These are phyloP conservation scores for Caenorhabditis briggsae DNA, from an alignment of 1,140 invertebrate species.

Conservation along the genomic window DNA sequence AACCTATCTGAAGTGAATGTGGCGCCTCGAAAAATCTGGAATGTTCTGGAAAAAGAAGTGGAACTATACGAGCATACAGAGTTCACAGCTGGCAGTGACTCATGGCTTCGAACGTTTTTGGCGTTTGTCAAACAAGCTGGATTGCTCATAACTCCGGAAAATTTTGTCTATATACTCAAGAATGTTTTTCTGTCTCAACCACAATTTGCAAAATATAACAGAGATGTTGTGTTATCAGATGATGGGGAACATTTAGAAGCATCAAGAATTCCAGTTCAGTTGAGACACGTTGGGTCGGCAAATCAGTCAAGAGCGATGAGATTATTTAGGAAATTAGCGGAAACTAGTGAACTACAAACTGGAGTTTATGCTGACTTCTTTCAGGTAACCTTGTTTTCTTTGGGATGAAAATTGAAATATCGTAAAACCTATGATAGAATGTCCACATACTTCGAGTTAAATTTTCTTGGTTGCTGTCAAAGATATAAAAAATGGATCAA, in stretches of 20 bases:
- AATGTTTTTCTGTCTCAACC: slow-evolving; percentile 73
- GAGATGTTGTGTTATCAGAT: slow-evolving; percentile 70
- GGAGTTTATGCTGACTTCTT: slow-evolving; percentile 96
- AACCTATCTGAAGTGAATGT: slow-evolving; percentile 71
- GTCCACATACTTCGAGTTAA: too few relatives aligned
- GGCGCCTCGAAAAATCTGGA: slow-evolving; percentile 71
- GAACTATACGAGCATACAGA: slow-evolving; percentile 76
- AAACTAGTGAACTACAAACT: slow-evolving; percentile 87
- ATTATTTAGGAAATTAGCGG: slow-evolving; percentile 80
- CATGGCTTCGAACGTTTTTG: slow-evolving; percentile 87
- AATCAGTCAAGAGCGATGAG: slow-evolving; percentile 76
- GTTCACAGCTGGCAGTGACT: slow-evolving; percentile 84
- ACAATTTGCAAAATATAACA: slow-evolving; percentile 73
- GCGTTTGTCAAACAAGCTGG: slow-evolving; percentile 85
- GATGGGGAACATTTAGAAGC: slow-evolving; percentile 67
- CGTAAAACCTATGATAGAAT: too few relatives aligned
- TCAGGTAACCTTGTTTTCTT: slow-evolving; percentile 80
- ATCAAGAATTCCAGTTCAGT: slow-evolving; percentile 71
- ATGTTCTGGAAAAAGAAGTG: slow-evolving; percentile 73
- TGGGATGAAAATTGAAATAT: background rate
- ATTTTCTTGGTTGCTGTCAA: too few relatives aligned
- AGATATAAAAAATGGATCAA: too few relatives aligned
- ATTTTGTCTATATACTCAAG: slow-evolving; percentile 73
- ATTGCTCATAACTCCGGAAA: slow-evolving; percentile 81
- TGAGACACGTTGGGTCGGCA: slow-evolving; percentile 72